A percentile compares a stretch with the other conserved stretches of the same genome.
These are phyloP conservation scores for Isurus oxyrinchus DNA, from an alignment of 2,113 vertebrate species.

Conservation along the genomic window DNA sequence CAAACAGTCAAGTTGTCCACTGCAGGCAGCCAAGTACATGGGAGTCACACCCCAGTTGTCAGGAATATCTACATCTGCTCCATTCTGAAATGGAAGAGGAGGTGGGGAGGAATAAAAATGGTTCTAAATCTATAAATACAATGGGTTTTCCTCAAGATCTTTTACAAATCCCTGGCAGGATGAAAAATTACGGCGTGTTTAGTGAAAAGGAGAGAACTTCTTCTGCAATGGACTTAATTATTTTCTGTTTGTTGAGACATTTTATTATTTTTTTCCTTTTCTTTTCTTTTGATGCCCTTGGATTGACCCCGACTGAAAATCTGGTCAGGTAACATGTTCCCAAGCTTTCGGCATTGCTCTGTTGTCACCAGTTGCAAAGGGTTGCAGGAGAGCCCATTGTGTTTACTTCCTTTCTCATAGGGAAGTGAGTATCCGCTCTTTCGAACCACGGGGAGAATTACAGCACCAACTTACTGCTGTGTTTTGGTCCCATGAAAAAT, in stretches of 20 bases:
- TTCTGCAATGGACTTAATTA: not conserved
- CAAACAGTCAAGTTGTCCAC: slow-evolving; percentile 47
- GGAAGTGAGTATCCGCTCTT: not conserved
- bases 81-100: slow-evolving; percentile 41
- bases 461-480: not conserved
- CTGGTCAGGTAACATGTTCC: not conserved
- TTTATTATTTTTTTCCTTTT: not conserved
- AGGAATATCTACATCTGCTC: slow-evolving; percentile 47
- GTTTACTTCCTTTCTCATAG: not conserved
- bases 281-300: not conserved
- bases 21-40: slow-evolving; percentile 50
- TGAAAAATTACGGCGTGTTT: not conserved
- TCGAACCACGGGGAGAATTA: not conserved
- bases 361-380: not conserved
- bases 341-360: not conserved
- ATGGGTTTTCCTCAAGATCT: not conserved
- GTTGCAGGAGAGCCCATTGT: no score
- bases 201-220: not conserved
- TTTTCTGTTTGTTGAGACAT: not conserved
- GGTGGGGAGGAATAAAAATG: not conserved
- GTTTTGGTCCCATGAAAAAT: not conserved
- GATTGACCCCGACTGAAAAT: not conserved
- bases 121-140: not conserved
- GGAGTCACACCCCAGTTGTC: slow-evolving; percentile 50
- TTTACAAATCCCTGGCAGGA: not conserved